phyloP scores from a whole-genome alignment of 2,797 vertebrate species.

The Urosaurus nigricauda region DNA sequence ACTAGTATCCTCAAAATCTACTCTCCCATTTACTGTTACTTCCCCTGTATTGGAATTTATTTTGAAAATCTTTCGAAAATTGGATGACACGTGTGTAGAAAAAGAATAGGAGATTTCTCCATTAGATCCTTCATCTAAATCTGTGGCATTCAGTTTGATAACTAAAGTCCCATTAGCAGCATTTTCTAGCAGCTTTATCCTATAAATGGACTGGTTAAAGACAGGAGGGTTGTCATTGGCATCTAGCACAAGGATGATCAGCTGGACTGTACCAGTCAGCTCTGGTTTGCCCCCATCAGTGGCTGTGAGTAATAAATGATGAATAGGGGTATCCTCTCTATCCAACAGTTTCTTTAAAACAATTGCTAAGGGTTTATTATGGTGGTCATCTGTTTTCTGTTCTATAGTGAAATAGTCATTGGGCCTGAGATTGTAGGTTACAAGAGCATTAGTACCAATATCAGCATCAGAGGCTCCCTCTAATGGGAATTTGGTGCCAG shows the following conservation, averaged over 20 bases:
- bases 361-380: conserved; percentile 73
- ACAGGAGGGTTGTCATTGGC: conserved; percentile 84
- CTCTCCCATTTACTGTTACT: conserved; percentile 63
- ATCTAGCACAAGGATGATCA: conserved; percentile 82
- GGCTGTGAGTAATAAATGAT: conserved; percentile 78
- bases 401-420: conserved; percentile 81
- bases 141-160: conserved; percentile 79
- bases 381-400: conserved; percentile 66
- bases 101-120: conserved; percentile 78
- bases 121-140: conserved; percentile 80
- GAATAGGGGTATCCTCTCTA: conserved; percentile 63
- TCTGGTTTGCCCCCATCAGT: conserved; percentile 83
- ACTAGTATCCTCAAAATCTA: conserved; percentile 75
- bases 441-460: conserved; percentile 71
- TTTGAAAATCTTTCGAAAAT: conserved; percentile 64
- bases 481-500: conserved; percentile 79
- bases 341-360: conserved; percentile 77
- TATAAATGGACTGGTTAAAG: conserved; percentile 81
- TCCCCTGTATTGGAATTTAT: conserved; percentile 70
- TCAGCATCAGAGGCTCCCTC: conserved; percentile 82
- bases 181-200: conserved; percentile 78
- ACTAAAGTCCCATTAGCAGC: conserved; percentile 74
- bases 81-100: conserved; percentile 55
- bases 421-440: conserved; percentile 78
- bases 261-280: conserved; percentile 76